phyloP scores from a whole-genome alignment of 2,113 vertebrate species.

The Plectropomus leopardus region DNA sequence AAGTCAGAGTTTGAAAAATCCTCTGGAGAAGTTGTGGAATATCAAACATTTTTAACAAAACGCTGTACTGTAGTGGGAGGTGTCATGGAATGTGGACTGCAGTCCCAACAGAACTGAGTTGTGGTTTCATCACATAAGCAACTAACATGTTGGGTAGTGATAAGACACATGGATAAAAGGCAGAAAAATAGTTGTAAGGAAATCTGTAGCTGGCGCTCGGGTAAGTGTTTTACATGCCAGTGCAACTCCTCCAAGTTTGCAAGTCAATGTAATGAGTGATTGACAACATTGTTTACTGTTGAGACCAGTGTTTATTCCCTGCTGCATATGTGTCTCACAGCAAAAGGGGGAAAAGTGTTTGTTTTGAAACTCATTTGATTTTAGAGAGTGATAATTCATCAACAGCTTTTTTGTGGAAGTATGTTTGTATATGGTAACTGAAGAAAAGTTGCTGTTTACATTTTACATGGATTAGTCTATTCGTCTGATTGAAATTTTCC shows the following conservation, averaged over 20 bases:
- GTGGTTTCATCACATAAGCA: slow-evolving; percentile 30
- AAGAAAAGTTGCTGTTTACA: slow-evolving; percentile 39
- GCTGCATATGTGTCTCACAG: slow-evolving; percentile 36
- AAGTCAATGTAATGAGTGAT: slow-evolving; percentile 53
- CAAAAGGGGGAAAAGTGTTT: slow-evolving; percentile 46
- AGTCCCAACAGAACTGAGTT: slow-evolving; percentile 4
- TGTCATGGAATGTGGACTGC: slow-evolving; percentile 25
- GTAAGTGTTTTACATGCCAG: slow-evolving; percentile 35
- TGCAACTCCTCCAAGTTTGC: slow-evolving; percentile 28
- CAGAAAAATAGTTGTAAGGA: slow-evolving; percentile 19
- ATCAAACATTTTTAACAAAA: slow-evolving; percentile 32
- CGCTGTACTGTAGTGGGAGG: neutral
- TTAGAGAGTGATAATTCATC: slow-evolving; percentile 31
- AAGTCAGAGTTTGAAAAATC: slow-evolving; percentile 9
- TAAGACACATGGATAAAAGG: slow-evolving; percentile 18
- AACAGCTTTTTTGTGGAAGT: slow-evolving; percentile 43
- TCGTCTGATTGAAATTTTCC: slow-evolving; percentile 5
- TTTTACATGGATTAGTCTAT: slow-evolving; percentile 29
- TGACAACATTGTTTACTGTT: slow-evolving; percentile 62
- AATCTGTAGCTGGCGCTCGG: slow-evolving; percentile 6
- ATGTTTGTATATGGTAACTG: slow-evolving; percentile 28
- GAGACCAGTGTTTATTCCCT: slow-evolving; percentile 59
- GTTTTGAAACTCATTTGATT: slow-evolving; percentile 58
- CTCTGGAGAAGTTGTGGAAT: slow-evolving; percentile 15
- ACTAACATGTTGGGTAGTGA: slow-evolving; percentile 24